A percentile compares a stretch with the other conserved stretches of the same genome.
Evolutionary conservation across 30 jellyfish, hydroid and myxozoan genomes (phyloP).

Genomic region (Turritopsis dohrnii): DNA sequence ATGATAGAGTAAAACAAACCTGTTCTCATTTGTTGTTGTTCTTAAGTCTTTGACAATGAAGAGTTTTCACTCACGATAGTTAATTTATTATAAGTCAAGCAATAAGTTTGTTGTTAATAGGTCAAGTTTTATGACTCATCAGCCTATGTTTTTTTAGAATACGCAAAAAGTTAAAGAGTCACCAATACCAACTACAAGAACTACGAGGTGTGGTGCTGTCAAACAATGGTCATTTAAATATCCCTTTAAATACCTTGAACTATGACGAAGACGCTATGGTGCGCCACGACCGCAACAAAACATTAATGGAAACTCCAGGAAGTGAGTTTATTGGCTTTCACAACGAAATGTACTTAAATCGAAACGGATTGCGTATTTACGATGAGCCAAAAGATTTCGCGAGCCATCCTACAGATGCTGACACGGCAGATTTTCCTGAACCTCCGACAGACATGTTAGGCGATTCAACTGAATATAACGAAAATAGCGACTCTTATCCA

Average conservation of each 20-base stretch:
- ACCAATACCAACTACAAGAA: not conserved
- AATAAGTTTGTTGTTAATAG: too few relatives aligned
- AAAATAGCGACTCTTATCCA: not conserved
- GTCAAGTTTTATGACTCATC: too few relatives aligned
- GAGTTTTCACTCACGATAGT: too few relatives aligned
- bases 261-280: not conserved
- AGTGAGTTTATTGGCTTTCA: not conserved
- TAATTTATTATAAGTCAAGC: too few relatives aligned
- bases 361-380: not conserved
- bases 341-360: not conserved
- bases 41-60: too few relatives aligned
- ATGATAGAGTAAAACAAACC: too few relatives aligned
- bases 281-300: not conserved
- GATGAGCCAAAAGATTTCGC: not conserved
- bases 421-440: not conserved
- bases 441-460: not conserved
- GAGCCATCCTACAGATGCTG: not conserved
- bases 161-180: not conserved
- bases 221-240: not conserved
- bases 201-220: not conserved
- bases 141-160: not conserved
- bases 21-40: too few relatives aligned
- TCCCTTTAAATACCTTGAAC: not conserved
- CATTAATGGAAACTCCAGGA: slow-evolving; percentile 14
- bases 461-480: not conserved